Percentiles rank a stretch among this genome's conserved stretches.
Conservation (phyloP, 2,888 invertebrate genomes). For the Nymphalis polychloros region DNA sequence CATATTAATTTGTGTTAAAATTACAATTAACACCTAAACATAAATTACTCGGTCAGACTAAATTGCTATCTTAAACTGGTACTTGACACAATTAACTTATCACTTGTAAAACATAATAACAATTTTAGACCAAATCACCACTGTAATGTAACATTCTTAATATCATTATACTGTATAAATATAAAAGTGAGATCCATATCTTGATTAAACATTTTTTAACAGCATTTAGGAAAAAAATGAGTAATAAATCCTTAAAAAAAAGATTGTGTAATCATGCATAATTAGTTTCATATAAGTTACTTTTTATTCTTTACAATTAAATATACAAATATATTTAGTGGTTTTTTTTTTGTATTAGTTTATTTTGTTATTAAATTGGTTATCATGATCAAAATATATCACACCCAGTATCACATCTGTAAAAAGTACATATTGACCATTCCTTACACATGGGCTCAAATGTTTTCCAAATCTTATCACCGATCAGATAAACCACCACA, state of each 20-base stretch:
- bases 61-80: slow-evolving; percentile 21
- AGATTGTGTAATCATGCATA: no score
- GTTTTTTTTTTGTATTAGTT: no score
- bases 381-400: not conserved
- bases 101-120: slow-evolving; percentile 20
- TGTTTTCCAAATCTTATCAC: slow-evolving; percentile 8
- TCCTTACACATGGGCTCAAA: not conserved
- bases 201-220: not conserved
- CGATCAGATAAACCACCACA: slow-evolving; percentile 44
- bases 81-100: slow-evolving; percentile 33
- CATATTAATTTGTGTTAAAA: slow-evolving; percentile 1
- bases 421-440: not conserved
- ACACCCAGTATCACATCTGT: not conserved
- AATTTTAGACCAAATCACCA: slow-evolving; percentile 23
- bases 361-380: no score
- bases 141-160: slow-evolving; percentile 23
- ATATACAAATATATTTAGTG: no score
- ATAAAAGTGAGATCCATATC: slow-evolving; percentile 68
- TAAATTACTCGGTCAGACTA: slow-evolving; percentile 16
- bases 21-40: slow-evolving; percentile 9
- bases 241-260: no score
- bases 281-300: no score
- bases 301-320: no score
- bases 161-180: slow-evolving; percentile 55
- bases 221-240: no score